Conservation (phyloP, 92 coral and sea anemone genomes). For the Nematostella vectensis region DNA sequence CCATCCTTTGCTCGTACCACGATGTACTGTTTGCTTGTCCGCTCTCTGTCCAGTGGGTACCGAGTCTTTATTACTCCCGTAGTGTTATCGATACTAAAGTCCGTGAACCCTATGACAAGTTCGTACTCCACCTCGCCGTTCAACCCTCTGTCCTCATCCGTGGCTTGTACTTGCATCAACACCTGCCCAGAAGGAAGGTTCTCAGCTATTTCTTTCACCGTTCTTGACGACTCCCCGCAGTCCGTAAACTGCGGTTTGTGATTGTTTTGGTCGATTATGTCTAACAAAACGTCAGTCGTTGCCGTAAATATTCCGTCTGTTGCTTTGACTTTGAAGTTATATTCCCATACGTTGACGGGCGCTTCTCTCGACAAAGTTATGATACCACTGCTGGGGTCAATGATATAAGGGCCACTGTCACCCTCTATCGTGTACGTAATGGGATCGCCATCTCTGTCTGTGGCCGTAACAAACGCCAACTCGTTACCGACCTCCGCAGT, state of each 20-base stretch:
- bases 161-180: constrained; percentile 55
- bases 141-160: constrained; percentile 45
- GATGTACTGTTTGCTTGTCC: constrained; percentile 11
- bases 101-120: constrained; percentile 26
- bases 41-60: constrained; percentile 62
- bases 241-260: constrained; percentile 43
- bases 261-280: constrained; percentile 39
- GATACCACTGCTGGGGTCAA: constrained; percentile 40
- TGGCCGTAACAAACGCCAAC: constrained; percentile 54
- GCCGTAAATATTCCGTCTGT: constrained; percentile 29
- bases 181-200: constrained; percentile 54
- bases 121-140: constrained; percentile 67
- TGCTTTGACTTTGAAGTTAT: constrained; percentile 55
- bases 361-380: constrained; percentile 25
- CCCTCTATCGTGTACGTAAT: constrained; percentile 35
- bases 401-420: constrained; percentile 37
- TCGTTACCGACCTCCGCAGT: constrained; percentile 45
- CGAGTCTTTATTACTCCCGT: constrained; percentile 59
- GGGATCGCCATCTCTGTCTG: constrained; percentile 40
- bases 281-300: constrained; percentile 27
- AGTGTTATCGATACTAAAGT: constrained; percentile 61
- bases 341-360: constrained; percentile 28
- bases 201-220: constrained; percentile 47
- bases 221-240: constrained; percentile 34
- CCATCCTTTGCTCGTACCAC: constrained; percentile 74